Conservation (phyloP, 2,113 vertebrate species). For the Accipiter cooperii region DNA sequence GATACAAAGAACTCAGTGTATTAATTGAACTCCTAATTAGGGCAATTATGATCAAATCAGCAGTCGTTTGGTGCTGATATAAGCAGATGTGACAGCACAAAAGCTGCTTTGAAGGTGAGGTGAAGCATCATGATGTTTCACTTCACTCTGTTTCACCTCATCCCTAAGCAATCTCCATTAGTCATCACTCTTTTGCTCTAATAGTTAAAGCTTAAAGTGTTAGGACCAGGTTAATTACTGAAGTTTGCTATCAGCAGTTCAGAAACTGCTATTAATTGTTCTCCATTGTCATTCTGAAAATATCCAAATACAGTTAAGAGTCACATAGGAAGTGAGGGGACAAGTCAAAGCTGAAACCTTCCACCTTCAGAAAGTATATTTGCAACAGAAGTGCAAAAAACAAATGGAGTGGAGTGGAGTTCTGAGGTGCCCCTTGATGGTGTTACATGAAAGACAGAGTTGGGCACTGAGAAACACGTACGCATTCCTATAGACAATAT, state of each 20-base stretch:
- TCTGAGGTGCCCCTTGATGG: neutral
- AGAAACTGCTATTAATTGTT: neutral
- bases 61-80: conserved; percentile 44
- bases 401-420: neutral
- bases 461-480: rapidly evolving
- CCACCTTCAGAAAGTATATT: neutral
- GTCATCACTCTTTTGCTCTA: neutral
- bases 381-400: neutral
- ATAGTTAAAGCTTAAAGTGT: neutral
- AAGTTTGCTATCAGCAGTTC: neutral
- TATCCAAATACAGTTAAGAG: neutral
- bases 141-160: neutral
- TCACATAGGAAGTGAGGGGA: neutral
- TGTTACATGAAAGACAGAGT: neutral
- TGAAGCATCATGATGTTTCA: neutral
- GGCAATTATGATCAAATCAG: conserved; percentile 62
- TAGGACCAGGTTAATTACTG: neutral
- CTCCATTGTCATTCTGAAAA: neutral
- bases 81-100: conserved; percentile 49
- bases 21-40: conserved; percentile 62
- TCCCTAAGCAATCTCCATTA: neutral
- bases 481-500: neutral
- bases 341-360: neutral
- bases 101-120: conserved; percentile 54
- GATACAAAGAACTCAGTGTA: conserved; percentile 10